A percentile compares a stretch with the other conserved stretches of the same genome.
phyloP scores from a whole-genome alignment of 2,797 vertebrate genomes.

The Pangasius mekongensis region DNA sequence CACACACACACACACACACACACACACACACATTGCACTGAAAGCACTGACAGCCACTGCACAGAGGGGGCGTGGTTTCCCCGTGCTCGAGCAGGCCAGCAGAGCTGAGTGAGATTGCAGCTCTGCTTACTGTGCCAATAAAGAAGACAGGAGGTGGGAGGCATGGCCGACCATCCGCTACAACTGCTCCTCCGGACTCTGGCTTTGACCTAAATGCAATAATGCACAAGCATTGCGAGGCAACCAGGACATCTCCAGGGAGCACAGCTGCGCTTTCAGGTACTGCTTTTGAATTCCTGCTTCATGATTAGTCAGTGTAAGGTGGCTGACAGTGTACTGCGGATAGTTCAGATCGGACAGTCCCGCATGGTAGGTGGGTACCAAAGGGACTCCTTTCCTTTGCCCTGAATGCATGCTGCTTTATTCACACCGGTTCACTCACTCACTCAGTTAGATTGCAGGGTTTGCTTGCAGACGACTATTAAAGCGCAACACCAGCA shows the following conservation, averaged over 20 bases:
- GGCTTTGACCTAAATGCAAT: constrained; percentile 36
- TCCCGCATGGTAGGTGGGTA: constrained; percentile 1
- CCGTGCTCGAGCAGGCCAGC: constrained; percentile 47
- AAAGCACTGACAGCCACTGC: constrained; percentile 36
- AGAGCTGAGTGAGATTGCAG: constrained; percentile 52
- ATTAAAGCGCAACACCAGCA: background rate
- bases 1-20: background rate
- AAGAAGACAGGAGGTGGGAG: constrained; percentile 38
- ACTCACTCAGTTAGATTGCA: background rate
- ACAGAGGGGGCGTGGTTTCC: constrained; percentile 58
- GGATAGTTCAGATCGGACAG: constrained; percentile 72
- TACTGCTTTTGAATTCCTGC: constrained; percentile 24
- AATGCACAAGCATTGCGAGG: background rate
- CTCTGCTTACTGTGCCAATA: constrained; percentile 35
- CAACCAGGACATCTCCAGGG: background rate
- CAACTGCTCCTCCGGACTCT: constrained; percentile 34
- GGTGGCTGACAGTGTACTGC: constrained; percentile 51
- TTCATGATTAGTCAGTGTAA: background rate
- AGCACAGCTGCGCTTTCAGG: constrained; percentile 31
- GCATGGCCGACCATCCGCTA: constrained; percentile 41
- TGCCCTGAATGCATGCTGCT: background rate
- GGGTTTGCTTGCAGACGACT: background rate
- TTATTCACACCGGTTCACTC: background rate
- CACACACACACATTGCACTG: background rate
- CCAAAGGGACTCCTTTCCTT: background rate